These are phyloP conservation scores for Tinea semifulvella DNA, from an alignment of 2,888 invertebrate species.

Conservation along the genomic window DNA sequence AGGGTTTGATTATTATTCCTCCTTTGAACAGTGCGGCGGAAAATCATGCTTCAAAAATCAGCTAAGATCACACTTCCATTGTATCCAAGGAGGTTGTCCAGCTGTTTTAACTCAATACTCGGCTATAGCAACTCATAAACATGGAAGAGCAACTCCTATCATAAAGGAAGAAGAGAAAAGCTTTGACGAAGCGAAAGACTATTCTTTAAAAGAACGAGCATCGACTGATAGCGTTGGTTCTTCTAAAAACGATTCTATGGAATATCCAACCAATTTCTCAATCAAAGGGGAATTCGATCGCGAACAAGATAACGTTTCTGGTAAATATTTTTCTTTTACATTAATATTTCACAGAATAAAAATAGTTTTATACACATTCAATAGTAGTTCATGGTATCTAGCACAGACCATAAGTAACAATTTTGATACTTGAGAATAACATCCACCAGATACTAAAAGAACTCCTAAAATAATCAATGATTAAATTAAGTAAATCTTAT, in stretches of 20 bases:
- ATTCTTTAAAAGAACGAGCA: slow-evolving; percentile 57
- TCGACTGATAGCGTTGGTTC: slow-evolving; percentile 51
- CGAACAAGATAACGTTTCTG: slow-evolving; percentile 57
- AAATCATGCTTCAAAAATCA: slow-evolving; percentile 61
- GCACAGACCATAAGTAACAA: too few relatives aligned
- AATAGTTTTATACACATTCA: too few relatives aligned
- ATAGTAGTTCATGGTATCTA: too few relatives aligned
- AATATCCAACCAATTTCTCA: slow-evolving; percentile 51
- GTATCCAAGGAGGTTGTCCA: slow-evolving; percentile 57
- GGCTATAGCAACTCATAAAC: slow-evolving; percentile 57
- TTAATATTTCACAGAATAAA: too few relatives aligned
- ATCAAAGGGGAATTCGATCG: slow-evolving; percentile 60
- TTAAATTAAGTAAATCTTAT: not conserved
- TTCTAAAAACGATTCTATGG: slow-evolving; percentile 38
- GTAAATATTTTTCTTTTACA: slow-evolving; percentile 34
- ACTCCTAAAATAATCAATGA: not conserved
- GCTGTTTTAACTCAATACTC: slow-evolving; percentile 61
- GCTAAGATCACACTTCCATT: slow-evolving; percentile 55
- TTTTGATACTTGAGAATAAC: not conserved
- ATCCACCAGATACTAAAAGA: not conserved
- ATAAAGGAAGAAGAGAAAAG: slow-evolving; percentile 48
- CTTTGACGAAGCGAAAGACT: slow-evolving; percentile 60
- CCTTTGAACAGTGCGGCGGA: slow-evolving; percentile 57
- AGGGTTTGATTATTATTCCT: slow-evolving; percentile 83
- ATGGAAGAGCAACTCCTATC: slow-evolving; percentile 53